A percentile compares a stretch with the other conserved stretches of the same genome.
Conservation (phyloP, 2,888 invertebrate species). For the Synergus umbraculus region DNA sequence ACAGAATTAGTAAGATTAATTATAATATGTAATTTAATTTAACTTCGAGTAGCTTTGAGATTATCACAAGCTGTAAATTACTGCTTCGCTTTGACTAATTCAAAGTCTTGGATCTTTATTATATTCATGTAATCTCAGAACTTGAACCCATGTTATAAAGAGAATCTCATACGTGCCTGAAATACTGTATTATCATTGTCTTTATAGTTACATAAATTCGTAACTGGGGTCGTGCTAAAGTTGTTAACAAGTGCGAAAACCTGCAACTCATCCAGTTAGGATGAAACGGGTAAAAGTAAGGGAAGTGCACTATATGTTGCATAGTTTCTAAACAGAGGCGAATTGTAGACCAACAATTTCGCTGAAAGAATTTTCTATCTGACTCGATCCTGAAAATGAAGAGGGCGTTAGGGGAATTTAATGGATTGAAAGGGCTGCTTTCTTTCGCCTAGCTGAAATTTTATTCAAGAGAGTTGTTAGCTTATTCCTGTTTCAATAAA, state of each 20-base stretch:
- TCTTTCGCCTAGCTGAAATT: no score
- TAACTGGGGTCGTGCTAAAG: not conserved
- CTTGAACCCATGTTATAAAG: slow-evolving; percentile 12
- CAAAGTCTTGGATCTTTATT: slow-evolving; percentile 2
- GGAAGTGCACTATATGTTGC: slow-evolving; percentile 47
- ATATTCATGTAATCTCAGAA: not conserved
- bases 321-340: slow-evolving; percentile 65
- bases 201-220: slow-evolving; percentile 23
- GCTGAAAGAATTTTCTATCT: slow-evolving; percentile 16
- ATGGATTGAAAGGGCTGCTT: no score
- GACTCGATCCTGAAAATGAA: not conserved
- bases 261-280: slow-evolving; percentile 16
- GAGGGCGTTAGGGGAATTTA: not conserved
- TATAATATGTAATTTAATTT: not conserved
- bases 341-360: slow-evolving; percentile 71
- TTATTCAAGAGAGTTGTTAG: no score
- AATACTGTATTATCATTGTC: slow-evolving; percentile 22
- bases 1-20: not conserved
- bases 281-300: slow-evolving; percentile 45
- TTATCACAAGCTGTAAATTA: not conserved
- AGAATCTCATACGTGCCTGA: slow-evolving; percentile 8
- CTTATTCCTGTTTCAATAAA: no score
- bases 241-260: slow-evolving; percentile 54
- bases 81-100: not conserved
- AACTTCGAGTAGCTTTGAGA: not conserved